Evolutionary conservation across 2,113 vertebrate genomes (phyloP).

Genomic region (Pteruthius melanotis): DNA sequence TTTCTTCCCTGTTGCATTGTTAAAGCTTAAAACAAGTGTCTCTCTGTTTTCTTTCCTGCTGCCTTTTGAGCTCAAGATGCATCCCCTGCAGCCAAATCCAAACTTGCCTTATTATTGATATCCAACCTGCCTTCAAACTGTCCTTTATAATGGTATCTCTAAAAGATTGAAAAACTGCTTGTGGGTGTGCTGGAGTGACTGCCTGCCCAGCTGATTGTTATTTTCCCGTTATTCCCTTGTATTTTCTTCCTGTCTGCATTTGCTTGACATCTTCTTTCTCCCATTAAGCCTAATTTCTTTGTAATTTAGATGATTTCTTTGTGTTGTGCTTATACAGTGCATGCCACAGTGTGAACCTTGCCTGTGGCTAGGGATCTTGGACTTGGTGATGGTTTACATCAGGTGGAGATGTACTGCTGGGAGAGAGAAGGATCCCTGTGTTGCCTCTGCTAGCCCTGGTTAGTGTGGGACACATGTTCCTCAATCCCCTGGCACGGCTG

Average conservation of each 20-base stretch:
- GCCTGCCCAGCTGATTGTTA: background rate
- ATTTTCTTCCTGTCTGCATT: background rate
- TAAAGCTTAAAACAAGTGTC: conserved; percentile 20
- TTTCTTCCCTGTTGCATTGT: conserved; percentile 1
- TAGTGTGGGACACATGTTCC: accelerated
- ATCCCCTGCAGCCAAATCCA: conserved; percentile 35
- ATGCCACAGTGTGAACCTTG: background rate
- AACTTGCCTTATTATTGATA: background rate
- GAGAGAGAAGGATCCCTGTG: background rate
- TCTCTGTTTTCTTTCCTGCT: conserved; percentile 29
- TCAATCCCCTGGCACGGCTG: accelerated
- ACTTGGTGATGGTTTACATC: background rate
- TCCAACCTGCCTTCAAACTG: background rate
- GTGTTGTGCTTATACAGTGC: background rate
- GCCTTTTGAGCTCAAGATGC: conserved; percentile 4
- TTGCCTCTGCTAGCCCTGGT: background rate
- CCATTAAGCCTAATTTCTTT: background rate
- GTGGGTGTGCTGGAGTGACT: background rate
- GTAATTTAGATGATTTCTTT: background rate
- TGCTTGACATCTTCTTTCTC: background rate
- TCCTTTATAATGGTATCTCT: background rate
- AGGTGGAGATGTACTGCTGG: background rate
- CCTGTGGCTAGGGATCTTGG: background rate
- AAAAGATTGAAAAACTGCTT: background rate
- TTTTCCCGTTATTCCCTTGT: background rate